These are phyloP conservation scores for Dasyprocta punctata DNA, from an alignment of 2,113 vertebrate species.

Conservation along the genomic window DNA sequence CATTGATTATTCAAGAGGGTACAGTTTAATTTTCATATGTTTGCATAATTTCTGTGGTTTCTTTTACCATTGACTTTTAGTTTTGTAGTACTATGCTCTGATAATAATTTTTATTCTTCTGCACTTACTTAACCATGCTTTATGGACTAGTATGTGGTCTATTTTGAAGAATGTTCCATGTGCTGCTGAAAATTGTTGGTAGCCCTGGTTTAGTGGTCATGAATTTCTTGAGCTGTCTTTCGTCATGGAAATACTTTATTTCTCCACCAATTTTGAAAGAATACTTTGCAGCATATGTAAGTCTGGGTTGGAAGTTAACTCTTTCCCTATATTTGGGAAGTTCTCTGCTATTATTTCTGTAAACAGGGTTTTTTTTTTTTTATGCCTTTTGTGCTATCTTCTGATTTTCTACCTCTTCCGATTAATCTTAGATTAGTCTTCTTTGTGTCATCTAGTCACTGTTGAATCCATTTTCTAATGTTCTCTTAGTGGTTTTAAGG, in stretches of 20 bases:
- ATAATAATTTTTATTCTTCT: background rate
- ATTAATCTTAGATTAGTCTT: background rate
- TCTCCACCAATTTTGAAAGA: background rate
- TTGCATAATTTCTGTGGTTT: background rate
- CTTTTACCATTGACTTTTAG: background rate
- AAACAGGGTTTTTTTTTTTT: background rate
- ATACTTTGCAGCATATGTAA: background rate
- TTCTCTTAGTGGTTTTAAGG: background rate
- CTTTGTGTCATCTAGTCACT: background rate
- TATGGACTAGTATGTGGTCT: background rate
- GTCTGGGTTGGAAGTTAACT: background rate
- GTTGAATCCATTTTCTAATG: background rate
- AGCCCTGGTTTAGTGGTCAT: background rate
- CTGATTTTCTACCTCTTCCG: background rate
- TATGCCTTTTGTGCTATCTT: background rate
- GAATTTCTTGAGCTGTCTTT: background rate
- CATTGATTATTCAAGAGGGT: background rate
- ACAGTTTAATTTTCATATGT: background rate
- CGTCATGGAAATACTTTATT: background rate
- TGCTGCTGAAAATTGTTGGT: background rate
- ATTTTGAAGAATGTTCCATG: background rate
- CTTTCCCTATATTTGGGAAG: background rate
- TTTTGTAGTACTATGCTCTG: background rate
- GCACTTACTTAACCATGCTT: background rate
- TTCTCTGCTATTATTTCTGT: background rate